Base-by-base conservation (phyloP, 2,888 invertebrate species). In the Eurytoma californica region DNA sequence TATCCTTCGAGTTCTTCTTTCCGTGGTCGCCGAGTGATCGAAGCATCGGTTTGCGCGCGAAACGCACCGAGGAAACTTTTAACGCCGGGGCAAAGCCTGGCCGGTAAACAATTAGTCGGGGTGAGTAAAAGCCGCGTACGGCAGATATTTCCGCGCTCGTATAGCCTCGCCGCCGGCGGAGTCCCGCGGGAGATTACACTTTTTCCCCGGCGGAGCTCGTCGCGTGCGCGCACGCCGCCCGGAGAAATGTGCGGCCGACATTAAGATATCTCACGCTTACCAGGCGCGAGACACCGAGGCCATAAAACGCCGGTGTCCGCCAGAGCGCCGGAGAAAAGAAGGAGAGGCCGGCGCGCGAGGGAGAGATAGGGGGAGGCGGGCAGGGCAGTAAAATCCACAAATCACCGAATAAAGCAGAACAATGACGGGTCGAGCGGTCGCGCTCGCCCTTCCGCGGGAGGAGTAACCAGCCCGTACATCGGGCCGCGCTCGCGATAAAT, bases 391-490 rank as follows among this genome's bases (percentile, higher is more conserved):
- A 88, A 88, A 88, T 89, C 88, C 88, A 89, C 89, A 89, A 89
- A 89, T 90, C 89, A 90, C 88, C 88, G 88, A 88, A 89, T 89
- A 89, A 88, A 89, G 87, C 87, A 87, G 88, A 89, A 89, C 89
- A 89, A 89, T 89, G 89, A 88, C 86, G 88, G 84, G 51, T 69
- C 24, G 9, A 85, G 84, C 83, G 83, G 82, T 83, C 80, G n/a
- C 30, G 47, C n/a, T 39, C 20, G 28, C 16, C 57, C 30, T 7
- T n/a, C 47, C 39, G 3, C 24, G 4, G 18, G 4, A n/a, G 47
- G 24, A 20, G 68, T 55, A 14, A 60, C 13, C 18, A 20, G 39
- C 39, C 39, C 24, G 28, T 16, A 24, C 49, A 53, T 63, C 51
- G 53, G 49, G 13, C 49, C n/a, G 18, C 57, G 47, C 13, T 12